A percentile compares a stretch with the other conserved stretches of the same genome.
Evolutionary conservation across 64 coral and sea anemone species (phyloP).

Genomic region (Catalaphyllia jardinei): DNA sequence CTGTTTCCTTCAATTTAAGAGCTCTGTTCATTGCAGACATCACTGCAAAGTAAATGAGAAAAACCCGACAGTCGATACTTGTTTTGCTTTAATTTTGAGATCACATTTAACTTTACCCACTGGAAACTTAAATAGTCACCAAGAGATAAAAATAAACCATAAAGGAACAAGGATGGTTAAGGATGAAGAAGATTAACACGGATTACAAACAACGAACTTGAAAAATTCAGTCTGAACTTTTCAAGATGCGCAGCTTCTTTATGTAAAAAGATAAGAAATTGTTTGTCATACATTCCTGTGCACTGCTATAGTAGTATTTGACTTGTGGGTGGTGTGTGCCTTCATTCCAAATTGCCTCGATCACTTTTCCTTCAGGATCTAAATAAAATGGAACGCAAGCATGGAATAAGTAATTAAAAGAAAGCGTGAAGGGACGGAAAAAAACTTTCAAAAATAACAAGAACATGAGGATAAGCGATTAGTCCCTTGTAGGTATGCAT

Average conservation of each 20-base stretch:
- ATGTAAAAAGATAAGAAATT: not conserved
- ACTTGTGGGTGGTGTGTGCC: constrained; percentile 80
- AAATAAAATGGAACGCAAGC: not conserved
- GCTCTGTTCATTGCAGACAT: constrained; percentile 51
- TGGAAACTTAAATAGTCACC: too few relatives aligned
- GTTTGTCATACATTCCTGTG: constrained; percentile 67
- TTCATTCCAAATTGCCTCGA: constrained; percentile 69
- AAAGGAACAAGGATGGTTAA: too few relatives aligned
- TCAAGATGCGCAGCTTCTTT: not conserved
- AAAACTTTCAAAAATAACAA: not conserved
- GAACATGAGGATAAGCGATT: too few relatives aligned
- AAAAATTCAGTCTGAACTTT: too few relatives aligned
- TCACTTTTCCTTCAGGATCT: constrained; percentile 60
- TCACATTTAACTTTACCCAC: not conserved
- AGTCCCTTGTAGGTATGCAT: too few relatives aligned
- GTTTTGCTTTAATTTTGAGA: not conserved
- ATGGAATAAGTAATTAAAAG: not conserved
- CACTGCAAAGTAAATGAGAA: constrained; percentile 4
- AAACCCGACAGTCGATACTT: too few relatives aligned
- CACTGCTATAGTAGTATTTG: constrained; percentile 77
- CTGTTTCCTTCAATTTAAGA: constrained; percentile 20
- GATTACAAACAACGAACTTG: too few relatives aligned
- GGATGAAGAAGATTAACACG: too few relatives aligned
- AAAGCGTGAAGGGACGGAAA: not conserved
- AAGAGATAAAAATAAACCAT: too few relatives aligned